These are phyloP conservation scores for Halichondria panicea DNA, from an alignment of 37 sponge, comb jelly and placozoan genomes.

Conservation along the genomic window DNA sequence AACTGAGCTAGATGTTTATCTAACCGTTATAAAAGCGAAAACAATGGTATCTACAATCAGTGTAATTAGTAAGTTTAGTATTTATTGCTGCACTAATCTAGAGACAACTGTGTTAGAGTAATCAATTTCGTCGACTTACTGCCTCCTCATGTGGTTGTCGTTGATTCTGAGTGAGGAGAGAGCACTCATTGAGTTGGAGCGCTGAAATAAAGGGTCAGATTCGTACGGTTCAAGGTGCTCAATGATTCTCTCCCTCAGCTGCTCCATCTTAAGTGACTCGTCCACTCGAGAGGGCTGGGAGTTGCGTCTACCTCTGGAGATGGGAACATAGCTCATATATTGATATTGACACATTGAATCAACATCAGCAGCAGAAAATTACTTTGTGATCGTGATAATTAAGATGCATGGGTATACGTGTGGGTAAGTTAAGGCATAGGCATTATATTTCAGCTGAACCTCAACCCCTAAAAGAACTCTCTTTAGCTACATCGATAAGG, in stretches of 20 bases:
- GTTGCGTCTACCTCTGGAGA: background rate
- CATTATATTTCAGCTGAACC: no score
- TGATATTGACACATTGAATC: no score
- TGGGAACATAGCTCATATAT: no score
- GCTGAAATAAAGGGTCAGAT: no score
- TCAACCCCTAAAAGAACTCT: no score
- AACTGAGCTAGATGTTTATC: background rate
- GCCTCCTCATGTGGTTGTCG: background rate
- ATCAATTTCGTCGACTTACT: background rate
- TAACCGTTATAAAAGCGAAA: background rate
- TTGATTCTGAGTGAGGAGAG: background rate
- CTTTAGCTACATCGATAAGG: no score
- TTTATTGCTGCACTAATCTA: no score
- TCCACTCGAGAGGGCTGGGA: background rate
- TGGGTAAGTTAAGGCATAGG: background rate
- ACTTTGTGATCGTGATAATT: no score
- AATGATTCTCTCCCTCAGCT: slow-evolving; percentile 11
- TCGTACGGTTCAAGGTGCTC: background rate
- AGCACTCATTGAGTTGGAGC: background rate
- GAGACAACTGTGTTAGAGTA: no score
- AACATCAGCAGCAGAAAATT: no score
- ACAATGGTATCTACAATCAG: background rate
- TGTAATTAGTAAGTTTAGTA: no score
- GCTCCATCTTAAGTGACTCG: background rate
- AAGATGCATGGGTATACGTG: no score